Percentiles rank a stretch among this genome's conserved stretches.
Conservation (phyloP, 1,140 invertebrate genomes). For the Gryllus bimaculatus region DNA sequence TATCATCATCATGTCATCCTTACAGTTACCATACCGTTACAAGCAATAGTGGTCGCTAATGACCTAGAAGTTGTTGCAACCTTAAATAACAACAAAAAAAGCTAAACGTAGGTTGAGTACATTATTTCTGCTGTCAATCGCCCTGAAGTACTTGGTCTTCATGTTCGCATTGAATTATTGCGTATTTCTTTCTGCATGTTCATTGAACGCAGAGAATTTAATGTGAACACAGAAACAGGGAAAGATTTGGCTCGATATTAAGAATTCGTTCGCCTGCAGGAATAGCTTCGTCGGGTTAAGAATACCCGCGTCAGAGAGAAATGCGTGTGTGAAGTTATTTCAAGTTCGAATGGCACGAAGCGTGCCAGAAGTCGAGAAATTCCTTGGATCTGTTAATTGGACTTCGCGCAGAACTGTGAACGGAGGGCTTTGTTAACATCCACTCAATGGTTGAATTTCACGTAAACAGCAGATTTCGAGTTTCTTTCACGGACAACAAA, state of each 20-base stretch:
- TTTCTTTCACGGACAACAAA: too few species aligned
- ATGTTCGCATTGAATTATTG: too few species aligned
- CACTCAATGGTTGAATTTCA: background rate
- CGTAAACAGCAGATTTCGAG: background rate
- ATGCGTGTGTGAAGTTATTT: background rate
- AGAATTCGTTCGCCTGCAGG: background rate
- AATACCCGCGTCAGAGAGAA: background rate
- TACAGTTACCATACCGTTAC: too few species aligned
- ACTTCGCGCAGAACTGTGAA: background rate
- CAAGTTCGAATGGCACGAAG: background rate
- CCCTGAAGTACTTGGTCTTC: too few species aligned
- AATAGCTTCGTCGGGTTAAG: background rate
- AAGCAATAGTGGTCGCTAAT: too few species aligned
- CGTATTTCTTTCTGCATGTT: background rate
- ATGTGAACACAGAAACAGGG: background rate
- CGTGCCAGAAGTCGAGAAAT: background rate
- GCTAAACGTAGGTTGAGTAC: too few species aligned
- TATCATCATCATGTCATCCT: too few species aligned
- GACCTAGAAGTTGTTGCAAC: too few species aligned
- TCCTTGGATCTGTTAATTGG: background rate
- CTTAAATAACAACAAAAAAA: too few species aligned
- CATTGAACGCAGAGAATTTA: background rate
- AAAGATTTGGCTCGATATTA: background rate
- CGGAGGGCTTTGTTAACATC: background rate
- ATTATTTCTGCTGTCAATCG: too few species aligned